These are phyloP conservation scores for Cebidichthys violaceus DNA, from an alignment of 2,113 vertebrate species.

Conservation along the genomic window DNA sequence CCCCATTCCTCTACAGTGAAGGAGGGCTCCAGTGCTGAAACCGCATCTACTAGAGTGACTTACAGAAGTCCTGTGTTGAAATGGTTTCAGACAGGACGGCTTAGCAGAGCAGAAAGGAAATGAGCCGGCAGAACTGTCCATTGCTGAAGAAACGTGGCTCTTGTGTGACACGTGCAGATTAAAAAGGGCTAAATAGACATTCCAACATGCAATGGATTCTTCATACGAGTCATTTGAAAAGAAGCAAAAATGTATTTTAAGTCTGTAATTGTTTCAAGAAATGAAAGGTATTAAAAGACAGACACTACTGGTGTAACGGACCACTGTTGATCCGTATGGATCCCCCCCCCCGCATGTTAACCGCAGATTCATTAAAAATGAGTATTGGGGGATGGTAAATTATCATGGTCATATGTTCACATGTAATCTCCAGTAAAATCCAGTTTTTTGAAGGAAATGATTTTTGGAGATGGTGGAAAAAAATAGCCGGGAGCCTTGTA, in stretches of 20 bases:
- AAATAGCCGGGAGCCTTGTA: too few relatives aligned
- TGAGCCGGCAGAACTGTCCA: constrained; percentile 13
- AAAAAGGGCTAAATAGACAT: constrained; percentile 2
- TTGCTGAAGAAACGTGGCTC: constrained; percentile 15
- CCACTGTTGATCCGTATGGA: too few relatives aligned
- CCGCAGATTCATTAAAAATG: too few relatives aligned
- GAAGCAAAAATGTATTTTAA: background rate
- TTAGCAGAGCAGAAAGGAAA: constrained; percentile 39
- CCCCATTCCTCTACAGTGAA: constrained; percentile 2
- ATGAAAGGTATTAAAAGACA: background rate
- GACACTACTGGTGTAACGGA: background rate
- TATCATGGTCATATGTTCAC: too few relatives aligned
- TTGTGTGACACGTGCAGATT: background rate
- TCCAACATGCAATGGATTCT: background rate
- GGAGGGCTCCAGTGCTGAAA: constrained; percentile 54
- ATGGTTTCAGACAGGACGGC: constrained; percentile 16
- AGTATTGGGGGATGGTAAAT: too few relatives aligned
- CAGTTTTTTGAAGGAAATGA: too few relatives aligned
- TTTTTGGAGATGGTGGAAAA: too few relatives aligned
- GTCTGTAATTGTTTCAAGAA: constrained; percentile 8
- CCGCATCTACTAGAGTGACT: constrained; percentile 16
- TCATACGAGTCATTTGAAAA: background rate
- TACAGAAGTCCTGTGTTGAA: constrained; percentile 33
- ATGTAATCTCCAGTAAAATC: too few relatives aligned
- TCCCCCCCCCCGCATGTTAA: too few relatives aligned